Percentiles rank a stretch among this genome's conserved stretches.
phyloP scores from a whole-genome alignment of 2,888 invertebrate genomes.

The Lottia gigantea region DNA sequence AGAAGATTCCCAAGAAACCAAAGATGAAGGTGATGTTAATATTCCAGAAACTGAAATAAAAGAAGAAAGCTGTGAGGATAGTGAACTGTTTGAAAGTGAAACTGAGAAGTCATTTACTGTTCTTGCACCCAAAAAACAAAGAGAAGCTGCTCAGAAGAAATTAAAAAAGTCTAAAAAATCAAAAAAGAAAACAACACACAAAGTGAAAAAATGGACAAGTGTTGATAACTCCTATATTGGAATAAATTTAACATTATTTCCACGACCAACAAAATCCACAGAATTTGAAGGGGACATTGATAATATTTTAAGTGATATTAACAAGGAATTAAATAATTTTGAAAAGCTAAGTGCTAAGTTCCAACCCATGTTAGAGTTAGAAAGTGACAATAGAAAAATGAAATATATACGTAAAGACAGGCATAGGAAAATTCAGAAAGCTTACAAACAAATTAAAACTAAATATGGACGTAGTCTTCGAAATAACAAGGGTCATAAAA shows the following conservation, averaged over 20 bases:
- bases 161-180: slow-evolving; percentile 10
- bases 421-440: slow-evolving; percentile 46
- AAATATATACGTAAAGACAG: slow-evolving; percentile 39
- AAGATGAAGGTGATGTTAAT: too few species aligned
- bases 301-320: neutral
- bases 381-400: slow-evolving; percentile 26
- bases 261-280: slow-evolving; percentile 32
- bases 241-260: slow-evolving; percentile 48
- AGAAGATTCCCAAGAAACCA: too few species aligned
- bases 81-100: too few species aligned
- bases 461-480: slow-evolving; percentile 49
- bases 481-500: slow-evolving; percentile 51
- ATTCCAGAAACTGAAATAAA: too few species aligned
- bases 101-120: neutral
- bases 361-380: slow-evolving; percentile 27
- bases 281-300: slow-evolving; percentile 1
- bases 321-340: slow-evolving; percentile 24
- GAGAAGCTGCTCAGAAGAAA: neutral
- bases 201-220: slow-evolving; percentile 48
- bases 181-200: slow-evolving; percentile 29
- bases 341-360: slow-evolving; percentile 27
- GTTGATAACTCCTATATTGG: slow-evolving; percentile 38
- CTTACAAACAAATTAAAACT: slow-evolving; percentile 54
- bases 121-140: neutral
- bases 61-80: too few species aligned